A percentile compares a stretch with the other conserved stretches of the same genome.
phyloP scores from a whole-genome alignment of 2,888 invertebrate species.

The Rhagonycha fulva region DNA sequence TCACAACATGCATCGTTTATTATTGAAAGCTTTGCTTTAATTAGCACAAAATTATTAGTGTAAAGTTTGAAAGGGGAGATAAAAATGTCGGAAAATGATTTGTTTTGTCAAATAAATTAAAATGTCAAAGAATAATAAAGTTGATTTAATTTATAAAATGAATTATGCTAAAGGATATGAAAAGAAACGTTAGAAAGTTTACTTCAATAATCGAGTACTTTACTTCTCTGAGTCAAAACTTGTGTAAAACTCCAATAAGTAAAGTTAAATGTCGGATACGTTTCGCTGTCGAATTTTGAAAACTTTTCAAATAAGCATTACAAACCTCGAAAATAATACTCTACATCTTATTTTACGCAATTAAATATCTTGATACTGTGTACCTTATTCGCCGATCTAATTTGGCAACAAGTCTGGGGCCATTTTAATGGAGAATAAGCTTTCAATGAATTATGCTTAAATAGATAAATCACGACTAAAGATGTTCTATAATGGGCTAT shows the following conservation, averaged over 20 bases:
- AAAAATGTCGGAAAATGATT: not conserved
- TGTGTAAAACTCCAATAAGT: slow-evolving; percentile 35
- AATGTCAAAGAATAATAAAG: slow-evolving; percentile 6
- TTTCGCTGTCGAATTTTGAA: slow-evolving; percentile 35
- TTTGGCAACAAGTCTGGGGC: slow-evolving; percentile 24
- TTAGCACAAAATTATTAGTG: not conserved
- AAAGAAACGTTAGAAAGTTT: slow-evolving; percentile 18
- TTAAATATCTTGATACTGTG: not conserved
- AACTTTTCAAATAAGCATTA: slow-evolving; percentile 38
- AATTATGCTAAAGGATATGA: slow-evolving; percentile 27
- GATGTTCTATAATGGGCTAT: slow-evolving; percentile 26
- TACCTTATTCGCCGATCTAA: slow-evolving; percentile 18
- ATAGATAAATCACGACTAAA: slow-evolving; percentile 30
- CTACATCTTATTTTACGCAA: slow-evolving; percentile 27
- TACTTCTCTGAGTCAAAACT: slow-evolving; percentile 33
- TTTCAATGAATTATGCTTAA: slow-evolving; percentile 20
- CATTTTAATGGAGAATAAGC: slow-evolving; percentile 22
- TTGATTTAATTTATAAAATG: slow-evolving; percentile 25
- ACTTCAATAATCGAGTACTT: slow-evolving; percentile 26
- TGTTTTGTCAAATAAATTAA: not conserved
- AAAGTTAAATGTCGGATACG: slow-evolving; percentile 37
- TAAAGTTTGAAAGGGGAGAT: not conserved
- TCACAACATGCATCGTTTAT: not conserved
- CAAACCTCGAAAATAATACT: slow-evolving; percentile 23
- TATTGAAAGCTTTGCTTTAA: not conserved